phyloP scores from a whole-genome alignment of 2,113 vertebrate species.

The Etheostoma spectabile region DNA sequence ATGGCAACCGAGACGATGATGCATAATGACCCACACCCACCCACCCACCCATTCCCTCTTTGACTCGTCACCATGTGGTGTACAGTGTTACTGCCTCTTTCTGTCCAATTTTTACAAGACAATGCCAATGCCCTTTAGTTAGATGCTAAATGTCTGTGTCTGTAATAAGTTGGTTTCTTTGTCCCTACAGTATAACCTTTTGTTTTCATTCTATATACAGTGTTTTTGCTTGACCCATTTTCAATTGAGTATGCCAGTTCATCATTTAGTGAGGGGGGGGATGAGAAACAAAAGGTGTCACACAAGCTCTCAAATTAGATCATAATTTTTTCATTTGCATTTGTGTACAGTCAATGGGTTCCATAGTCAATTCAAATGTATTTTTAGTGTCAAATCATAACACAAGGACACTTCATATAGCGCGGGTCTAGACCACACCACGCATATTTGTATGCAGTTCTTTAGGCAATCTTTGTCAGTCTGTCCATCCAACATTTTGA shows the following conservation, averaged over 20 bases:
- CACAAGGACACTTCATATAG: no score
- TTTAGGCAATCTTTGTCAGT: neutral
- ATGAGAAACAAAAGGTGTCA: neutral
- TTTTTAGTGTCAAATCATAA: no score
- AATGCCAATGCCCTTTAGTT: neutral
- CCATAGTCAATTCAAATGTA: neutral
- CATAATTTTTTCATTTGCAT: neutral
- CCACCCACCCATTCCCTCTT: neutral
- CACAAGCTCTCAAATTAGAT: neutral
- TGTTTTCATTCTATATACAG: neutral
- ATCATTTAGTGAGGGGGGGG: neutral
- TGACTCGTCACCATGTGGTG: neutral
- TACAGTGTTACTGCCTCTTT: neutral
- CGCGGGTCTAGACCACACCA: no score
- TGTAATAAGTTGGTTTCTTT: neutral
- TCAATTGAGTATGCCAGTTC: neutral
- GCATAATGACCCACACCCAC: neutral
- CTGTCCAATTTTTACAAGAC: neutral
- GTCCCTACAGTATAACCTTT: neutral
- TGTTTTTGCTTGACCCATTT: neutral
- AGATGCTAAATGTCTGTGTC: neutral
- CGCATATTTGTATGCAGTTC: no score
- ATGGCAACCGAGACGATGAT: slow-evolving; percentile 19
- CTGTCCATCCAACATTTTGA: neutral
- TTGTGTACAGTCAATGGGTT: neutral